Evolutionary conservation across 2,113 vertebrate species (phyloP), one percentile per base, ranked within the genome.

Genomic region (Fulica atra): DNA sequence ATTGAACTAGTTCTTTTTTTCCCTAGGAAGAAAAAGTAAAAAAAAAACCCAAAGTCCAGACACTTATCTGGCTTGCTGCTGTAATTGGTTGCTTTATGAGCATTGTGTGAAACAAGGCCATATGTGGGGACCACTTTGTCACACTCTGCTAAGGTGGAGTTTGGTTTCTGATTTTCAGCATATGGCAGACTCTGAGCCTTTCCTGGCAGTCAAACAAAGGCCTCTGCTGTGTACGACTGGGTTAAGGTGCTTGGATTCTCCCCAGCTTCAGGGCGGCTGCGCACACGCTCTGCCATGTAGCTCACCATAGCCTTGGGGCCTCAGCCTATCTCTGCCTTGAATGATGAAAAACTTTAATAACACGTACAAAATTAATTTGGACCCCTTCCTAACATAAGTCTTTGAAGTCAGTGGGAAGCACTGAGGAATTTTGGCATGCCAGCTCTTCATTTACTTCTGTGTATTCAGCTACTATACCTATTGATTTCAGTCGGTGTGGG

Each of bases 271-370:
- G 54, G 1, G 1, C 33, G 29, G 11, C 77, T 89, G 51, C 0
- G 0, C 20, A 51, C 36, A 18, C 23, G 10, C n/a, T 25, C 42
- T 65, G 65, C 64, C 1, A 2, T 1, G 25, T 57, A 81, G 57
- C 82, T 94, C 65, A 1, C 23, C 81, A 64, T 57, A 79, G 86
- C 69, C 78, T 63, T 0, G 4, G n/a, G 86, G 80, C 88, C 77
- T 81, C 72, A 13, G 66, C 35, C 9, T 48, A 71, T 86, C 81
- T 93, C 82, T 93, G 86, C 64, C 35, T 71, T 66, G 68, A 65
- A 90, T 96, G 95, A 96, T 93, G 86, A 90, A 96, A 88, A 96
- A 93, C 94, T 96, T 93, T 93, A 94, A 97, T 96, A 96, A 93
- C 48, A 36, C 0, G 3, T 70, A 73, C 12, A 2, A 68, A 93